Evolutionary conservation across 2,113 vertebrate genomes (phyloP), one percentile per base, ranked within the genome.

Genomic region (Chaetorhynchus papuensis): DNA sequence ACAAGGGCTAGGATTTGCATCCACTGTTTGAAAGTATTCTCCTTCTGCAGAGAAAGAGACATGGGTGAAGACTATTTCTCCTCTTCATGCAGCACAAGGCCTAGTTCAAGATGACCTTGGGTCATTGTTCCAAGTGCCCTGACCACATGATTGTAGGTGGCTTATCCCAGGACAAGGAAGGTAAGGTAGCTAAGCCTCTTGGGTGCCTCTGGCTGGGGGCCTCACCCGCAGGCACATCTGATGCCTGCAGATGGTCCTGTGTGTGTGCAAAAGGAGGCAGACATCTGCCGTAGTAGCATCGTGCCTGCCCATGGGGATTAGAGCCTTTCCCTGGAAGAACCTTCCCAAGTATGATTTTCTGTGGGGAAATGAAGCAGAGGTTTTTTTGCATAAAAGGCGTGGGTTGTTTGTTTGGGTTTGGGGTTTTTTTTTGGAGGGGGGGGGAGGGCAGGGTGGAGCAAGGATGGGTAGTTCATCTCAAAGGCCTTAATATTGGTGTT

Each of bases 91-190:
- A 50, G 13, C 39, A 33, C 17, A 66, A 61, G 30, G n/a, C 28
- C 47, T 41, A 10, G 52, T 15, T 71, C 35, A 54, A 63, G 15
- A 17, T 50, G 49, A 65, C 22, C 4, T 3, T 47, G 65, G 10
- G 3, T 69, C 47, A 8, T 21, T 2, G 0, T 27, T 72, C 21
- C 20, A 50, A 80, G 49, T 27, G 0, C 28, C 22, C 24, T 44
- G 20, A 56, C 19, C 5, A 3, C 0, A 0, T 22, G 14, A 39
- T 8, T 75, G 0, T 15, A 12, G 42, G 19, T 27, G 41, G 17
- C 39, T 41, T 42, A 33, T 47, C 33, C 20, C 33, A 44, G 20
- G 33, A 41, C 6, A 68, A 45, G 44, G 26, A 61, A 49, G 14
- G 39, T 9, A 27, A 42, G 15, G 22, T 2, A 30, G 13, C 10